phyloP scores from a whole-genome alignment of 2,797 vertebrate genomes.

The Apogon talboti region DNA sequence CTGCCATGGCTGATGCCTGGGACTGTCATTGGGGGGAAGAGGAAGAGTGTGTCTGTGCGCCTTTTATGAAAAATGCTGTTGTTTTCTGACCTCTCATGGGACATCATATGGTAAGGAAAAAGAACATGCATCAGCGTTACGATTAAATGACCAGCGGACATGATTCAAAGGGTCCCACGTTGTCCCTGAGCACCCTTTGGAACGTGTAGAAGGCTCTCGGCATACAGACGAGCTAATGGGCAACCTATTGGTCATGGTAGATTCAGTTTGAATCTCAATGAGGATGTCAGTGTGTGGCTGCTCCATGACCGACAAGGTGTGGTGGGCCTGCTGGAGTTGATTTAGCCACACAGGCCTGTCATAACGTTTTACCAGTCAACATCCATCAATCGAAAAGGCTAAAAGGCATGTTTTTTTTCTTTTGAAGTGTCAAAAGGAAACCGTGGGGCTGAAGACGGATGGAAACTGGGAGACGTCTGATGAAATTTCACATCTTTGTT shows the following conservation, averaged over 20 bases:
- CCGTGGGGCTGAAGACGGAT: conserved; percentile 41
- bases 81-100: conserved; percentile 78
- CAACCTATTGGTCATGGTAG: conserved; percentile 82
- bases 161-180: conserved; percentile 70
- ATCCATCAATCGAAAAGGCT: conserved; percentile 63
- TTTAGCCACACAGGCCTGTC: conserved; percentile 74
- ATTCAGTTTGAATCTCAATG: conserved; percentile 82
- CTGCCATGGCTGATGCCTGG: conserved; percentile 73
- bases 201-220: conserved; percentile 75
- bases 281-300: conserved; percentile 72
- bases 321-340: conserved; percentile 76
- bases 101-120: conserved; percentile 72
- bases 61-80: conserved; percentile 74
- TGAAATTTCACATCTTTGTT: conserved; percentile 67
- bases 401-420: conserved; percentile 46
- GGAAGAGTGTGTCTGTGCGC: conserved; percentile 43
- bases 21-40: conserved; percentile 58
- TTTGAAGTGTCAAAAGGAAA: conserved; percentile 65
- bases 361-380: conserved; percentile 72
- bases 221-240: conserved; percentile 82
- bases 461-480: conserved; percentile 51
- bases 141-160: conserved; percentile 81
- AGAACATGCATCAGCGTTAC: conserved; percentile 77
- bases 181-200: conserved; percentile 76
- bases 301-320: conserved; percentile 82